Evolutionary conservation across 2,888 invertebrate species (phyloP).

Genomic region (Lacanobia wlatinum): DNA sequence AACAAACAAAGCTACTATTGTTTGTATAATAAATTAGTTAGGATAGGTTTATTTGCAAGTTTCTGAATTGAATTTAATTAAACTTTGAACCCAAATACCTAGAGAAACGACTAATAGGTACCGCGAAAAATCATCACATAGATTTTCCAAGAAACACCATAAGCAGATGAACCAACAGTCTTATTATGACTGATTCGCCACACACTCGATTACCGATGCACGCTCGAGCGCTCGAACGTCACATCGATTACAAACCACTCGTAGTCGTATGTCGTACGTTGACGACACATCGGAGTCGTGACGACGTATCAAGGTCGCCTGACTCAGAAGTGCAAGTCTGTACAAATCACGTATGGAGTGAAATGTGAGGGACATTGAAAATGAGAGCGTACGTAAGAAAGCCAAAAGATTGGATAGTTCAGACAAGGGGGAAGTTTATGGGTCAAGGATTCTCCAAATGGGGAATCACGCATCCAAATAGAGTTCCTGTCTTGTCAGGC

Average conservation of each 20-base stretch:
- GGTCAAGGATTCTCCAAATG: too few species aligned
- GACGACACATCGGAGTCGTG: constrained; percentile 32
- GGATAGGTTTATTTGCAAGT: too few species aligned
- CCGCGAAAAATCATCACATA: too few species aligned
- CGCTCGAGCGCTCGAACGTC: constrained; percentile 34
- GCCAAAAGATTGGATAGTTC: too few species aligned
- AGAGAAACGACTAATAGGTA: not conserved
- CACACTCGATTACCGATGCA: constrained; percentile 33
- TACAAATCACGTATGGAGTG: constrained; percentile 46
- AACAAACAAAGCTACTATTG: too few species aligned
- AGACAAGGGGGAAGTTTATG: too few species aligned
- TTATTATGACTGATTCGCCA: constrained; percentile 9
- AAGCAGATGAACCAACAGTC: not conserved
- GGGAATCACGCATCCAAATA: too few species aligned
- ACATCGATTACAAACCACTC: constrained; percentile 24
- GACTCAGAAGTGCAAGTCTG: constrained; percentile 39
- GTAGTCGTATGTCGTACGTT: constrained; percentile 18
- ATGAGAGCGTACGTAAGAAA: not conserved
- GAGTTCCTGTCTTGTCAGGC: too few species aligned
- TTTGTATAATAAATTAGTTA: too few species aligned
- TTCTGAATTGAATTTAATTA: too few species aligned
- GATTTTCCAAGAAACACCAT: not conserved
- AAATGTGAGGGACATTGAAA: constrained; percentile 30
- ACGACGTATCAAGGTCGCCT: constrained; percentile 43
- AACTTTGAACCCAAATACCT: too few species aligned